Evolutionary conservation across 2,113 vertebrate species (phyloP), one percentile per base, ranked within the genome.

Genomic region (Seriola dumerili): DNA sequence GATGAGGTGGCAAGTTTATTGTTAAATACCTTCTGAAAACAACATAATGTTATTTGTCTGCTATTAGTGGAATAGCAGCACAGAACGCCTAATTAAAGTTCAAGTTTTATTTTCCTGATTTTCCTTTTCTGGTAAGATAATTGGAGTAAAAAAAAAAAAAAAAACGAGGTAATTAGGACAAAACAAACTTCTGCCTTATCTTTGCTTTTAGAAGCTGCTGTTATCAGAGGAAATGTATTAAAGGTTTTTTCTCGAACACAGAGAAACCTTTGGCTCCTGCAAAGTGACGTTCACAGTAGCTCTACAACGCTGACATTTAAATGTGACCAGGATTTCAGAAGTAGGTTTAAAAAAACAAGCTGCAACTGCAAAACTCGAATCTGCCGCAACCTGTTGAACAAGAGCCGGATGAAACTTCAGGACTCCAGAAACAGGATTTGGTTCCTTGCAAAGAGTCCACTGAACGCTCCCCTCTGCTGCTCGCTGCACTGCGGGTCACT

Each of bases 381-480:
- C 92, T 40, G 83, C 65, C 88, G 4, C 69, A 91, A 92, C 93
- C 92, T 90, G 93, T 91, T 82, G 79, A 89, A 62, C 93, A 4
- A 87, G 91, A 86, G 67, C 78, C 2, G 59, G 70, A 36, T 57
- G 81, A 85, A 80, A 81, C 68, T 65, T 29, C 21, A n/a, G 66
- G 70, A 65, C 59, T 29, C 44, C 64, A 72, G 70, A 63, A 88
- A 89, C 83, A 32, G 79, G 82, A 79, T 82, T 85, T 57, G 72
- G 68, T 61, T 38, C 1, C 14, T 29, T 1, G 68, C 25, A 3
- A 12, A 2, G 57, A 81, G 71, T 78, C 48, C 17, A 2, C 40
- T 4, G 62, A 50, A 44, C 1, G n/a, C 75, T 40, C 59, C 70
- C 21, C 72, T 85, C 64, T 46, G 63, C 61, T 52, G 72, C 69